phyloP scores from a whole-genome alignment of 2,888 invertebrate species.

The Taenaris catops region DNA sequence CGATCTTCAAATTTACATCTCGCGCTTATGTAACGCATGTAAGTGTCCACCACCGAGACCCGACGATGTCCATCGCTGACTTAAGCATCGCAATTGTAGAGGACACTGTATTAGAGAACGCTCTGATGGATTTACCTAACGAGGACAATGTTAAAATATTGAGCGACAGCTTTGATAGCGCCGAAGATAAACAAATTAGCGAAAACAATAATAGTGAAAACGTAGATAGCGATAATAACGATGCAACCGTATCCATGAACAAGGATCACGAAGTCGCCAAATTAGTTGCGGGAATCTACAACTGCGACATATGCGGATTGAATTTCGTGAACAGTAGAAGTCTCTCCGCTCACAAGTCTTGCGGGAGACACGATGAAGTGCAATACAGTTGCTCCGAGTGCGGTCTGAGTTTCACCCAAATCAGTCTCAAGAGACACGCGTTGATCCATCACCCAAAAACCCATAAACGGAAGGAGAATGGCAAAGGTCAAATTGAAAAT shows the following conservation, averaged over 20 bases:
- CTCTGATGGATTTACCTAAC: conserved; percentile 3
- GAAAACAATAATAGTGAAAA: too few relatives aligned
- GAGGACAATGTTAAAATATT: background rate
- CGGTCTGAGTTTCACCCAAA: conserved; percentile 9
- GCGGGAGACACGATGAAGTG: conserved; percentile 7
- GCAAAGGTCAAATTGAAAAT: too few relatives aligned
- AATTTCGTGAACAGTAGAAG: conserved; percentile 10
- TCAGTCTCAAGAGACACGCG: conserved; percentile 4
- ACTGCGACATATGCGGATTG: conserved; percentile 13
- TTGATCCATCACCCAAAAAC: background rate
- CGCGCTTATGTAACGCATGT: conserved; percentile 13
- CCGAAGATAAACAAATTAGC: too few relatives aligned
- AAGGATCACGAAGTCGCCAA: background rate
- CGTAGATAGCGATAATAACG: too few relatives aligned
- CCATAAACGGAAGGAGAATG: too few relatives aligned
- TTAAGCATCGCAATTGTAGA: conserved; percentile 1
- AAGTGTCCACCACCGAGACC: conserved; percentile 15
- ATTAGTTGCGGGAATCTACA: conserved; percentile 3
- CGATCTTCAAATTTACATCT: too few relatives aligned
- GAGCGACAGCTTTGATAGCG: too few relatives aligned
- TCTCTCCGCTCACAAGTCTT: background rate
- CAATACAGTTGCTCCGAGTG: conserved; percentile 8
- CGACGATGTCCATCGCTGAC: conserved; percentile 4
- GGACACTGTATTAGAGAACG: background rate
- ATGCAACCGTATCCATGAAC: background rate